These are phyloP conservation scores for Sternarchorhynchus goeldii DNA, from an alignment of 2,797 vertebrate genomes.

Conservation along the genomic window DNA sequence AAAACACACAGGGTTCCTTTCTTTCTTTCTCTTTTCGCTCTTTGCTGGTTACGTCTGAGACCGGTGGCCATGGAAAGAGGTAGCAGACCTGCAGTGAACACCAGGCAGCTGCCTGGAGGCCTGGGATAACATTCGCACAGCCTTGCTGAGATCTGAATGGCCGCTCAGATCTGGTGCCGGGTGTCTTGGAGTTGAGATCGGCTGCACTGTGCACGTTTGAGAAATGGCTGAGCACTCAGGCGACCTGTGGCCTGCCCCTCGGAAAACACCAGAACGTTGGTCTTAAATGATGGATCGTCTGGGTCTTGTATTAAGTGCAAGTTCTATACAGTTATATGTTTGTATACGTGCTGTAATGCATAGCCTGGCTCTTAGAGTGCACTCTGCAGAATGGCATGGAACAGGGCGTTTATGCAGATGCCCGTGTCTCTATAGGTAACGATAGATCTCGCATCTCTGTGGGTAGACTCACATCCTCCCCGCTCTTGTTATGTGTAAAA, in stretches of 20 bases:
- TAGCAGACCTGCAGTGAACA: background rate
- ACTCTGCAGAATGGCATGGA: too few species aligned
- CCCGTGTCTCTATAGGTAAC: constrained; percentile 24
- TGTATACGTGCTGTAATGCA: too few species aligned
- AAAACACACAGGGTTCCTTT: constrained; percentile 42
- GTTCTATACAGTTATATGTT: too few species aligned
- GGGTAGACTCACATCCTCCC: constrained; percentile 24
- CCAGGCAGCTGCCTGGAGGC: constrained; percentile 27
- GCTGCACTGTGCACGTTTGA: background rate
- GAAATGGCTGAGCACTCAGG: constrained; percentile 12
- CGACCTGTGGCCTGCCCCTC: constrained; percentile 5
- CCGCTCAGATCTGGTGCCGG: too few species aligned
- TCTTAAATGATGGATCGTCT: background rate
- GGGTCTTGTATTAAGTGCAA: background rate
- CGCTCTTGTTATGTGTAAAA: constrained; percentile 52
- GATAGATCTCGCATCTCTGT: constrained; percentile 12
- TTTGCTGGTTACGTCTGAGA: constrained; percentile 17
- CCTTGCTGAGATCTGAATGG: background rate
- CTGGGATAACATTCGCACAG: background rate
- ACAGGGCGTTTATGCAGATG: too few species aligned
- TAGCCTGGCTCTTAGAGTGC: too few species aligned
- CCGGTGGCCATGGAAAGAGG: constrained; percentile 1
- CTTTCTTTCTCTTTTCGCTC: too few species aligned
- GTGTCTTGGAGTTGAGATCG: too few species aligned
- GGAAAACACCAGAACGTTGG: background rate